Evolutionary conservation across 1,140 invertebrate species (phyloP).

Genomic region (Procambarus virginalis): DNA sequence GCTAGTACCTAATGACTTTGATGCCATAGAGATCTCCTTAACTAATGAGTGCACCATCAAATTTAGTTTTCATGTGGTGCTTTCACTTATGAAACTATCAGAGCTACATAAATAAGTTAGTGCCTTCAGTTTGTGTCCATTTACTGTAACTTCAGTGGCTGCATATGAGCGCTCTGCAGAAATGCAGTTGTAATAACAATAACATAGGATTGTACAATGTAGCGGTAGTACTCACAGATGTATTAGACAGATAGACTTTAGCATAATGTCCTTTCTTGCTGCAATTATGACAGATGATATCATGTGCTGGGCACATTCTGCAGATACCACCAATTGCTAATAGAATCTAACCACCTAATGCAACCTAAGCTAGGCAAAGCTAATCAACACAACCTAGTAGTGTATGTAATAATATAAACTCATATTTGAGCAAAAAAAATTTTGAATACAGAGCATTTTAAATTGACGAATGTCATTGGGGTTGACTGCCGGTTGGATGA

Average conservation of each 20-base stretch:
- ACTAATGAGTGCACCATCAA: neutral
- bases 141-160: neutral
- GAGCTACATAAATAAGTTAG: neutral
- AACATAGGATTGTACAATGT: neutral
- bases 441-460: too few species aligned
- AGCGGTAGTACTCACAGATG: neutral
- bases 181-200: neutral
- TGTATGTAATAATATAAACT: too few species aligned
- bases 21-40: neutral
- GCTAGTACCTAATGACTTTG: neutral
- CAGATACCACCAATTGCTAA: neutral
- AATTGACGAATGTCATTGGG: too few species aligned
- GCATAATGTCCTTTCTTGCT: constrained; percentile 26
- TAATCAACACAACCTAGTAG: too few species aligned
- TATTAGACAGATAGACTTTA: neutral
- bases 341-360: too few species aligned
- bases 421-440: too few species aligned
- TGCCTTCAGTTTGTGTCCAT: constrained; percentile 4
- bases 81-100: constrained; percentile 27
- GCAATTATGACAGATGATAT: constrained; percentile 21
- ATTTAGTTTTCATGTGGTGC: constrained; percentile 5
- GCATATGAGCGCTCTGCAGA: neutral
- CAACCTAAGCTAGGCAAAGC: too few species aligned
- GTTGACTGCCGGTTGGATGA: too few species aligned
- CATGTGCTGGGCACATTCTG: constrained; percentile 13